Base-by-base conservation (phyloP, 1,140 invertebrate species). In the Caerostris darwini region DNA sequence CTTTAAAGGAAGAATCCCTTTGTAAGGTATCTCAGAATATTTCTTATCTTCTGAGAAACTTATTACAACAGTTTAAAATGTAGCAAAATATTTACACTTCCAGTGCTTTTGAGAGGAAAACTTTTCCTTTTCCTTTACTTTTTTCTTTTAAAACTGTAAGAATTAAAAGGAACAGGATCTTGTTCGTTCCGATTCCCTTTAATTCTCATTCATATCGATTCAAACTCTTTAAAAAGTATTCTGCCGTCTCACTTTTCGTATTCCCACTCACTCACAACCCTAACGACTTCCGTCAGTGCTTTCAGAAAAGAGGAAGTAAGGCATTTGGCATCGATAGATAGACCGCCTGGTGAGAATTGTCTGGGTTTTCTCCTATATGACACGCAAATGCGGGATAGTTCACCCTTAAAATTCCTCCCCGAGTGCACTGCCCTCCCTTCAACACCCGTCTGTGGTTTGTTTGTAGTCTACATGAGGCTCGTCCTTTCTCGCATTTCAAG, bases 181-280 rank as follows among this genome's bases (percentile, higher is more conserved):
- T 64, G n/a, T 69, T 17, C 17, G 58, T 34, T 34, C 14, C 87
- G 64, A 89, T 89, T 89, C 87, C 53, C 34, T 54, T 89, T 89
- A 89, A 89, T 89, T 89, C 50, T 69, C 87, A 69, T 64, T 71
- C 87, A 89, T 83, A 89, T 89, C 87, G 87, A 89, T 89, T 89
- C 87, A 50, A 83, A 57, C 17, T 19, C 87, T 89, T 56, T 89
- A 64, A 89, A 89, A 89, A 89, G 56, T 89, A 67, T 17, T 69
- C 34, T 56, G n/a, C 34, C 58, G 85, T 58, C n/a, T 87, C 85
- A 87, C 58, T 59, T 87, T 87, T 54, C 58, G 50, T 54, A 82
- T 19, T 50, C 90, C 12, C 71, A 90, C 69, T 71, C 54, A n/a
- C 34, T 34, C 34, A 34, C 53, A 85, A 67, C 56, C 88, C 67